phyloP scores from a whole-genome alignment of 1,140 invertebrate genomes.

The Apis laboriosa region DNA sequence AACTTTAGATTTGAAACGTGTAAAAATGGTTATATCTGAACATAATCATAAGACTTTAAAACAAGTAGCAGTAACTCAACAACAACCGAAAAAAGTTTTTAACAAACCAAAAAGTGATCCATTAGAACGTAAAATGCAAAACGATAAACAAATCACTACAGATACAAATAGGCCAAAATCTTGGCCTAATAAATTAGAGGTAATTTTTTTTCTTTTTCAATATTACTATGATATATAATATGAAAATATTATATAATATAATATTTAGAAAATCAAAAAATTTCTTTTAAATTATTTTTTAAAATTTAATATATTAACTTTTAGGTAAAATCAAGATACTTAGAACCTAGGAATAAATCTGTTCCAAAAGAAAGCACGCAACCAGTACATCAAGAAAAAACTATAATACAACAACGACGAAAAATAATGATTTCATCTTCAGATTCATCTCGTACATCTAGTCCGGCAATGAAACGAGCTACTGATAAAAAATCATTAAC shows the following conservation, averaged over 20 bases:
- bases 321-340: constrained; percentile 82
- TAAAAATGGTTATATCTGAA: constrained; percentile 83
- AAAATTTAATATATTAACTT: constrained; percentile 26
- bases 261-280: not conserved
- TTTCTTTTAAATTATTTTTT: not conserved
- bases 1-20: constrained; percentile 82
- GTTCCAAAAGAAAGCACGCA: constrained; percentile 66
- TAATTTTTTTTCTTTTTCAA: constrained; percentile 46
- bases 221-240: not conserved
- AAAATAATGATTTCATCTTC: constrained; percentile 82
- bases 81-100: constrained; percentile 70
- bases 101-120: constrained; percentile 79
- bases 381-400: constrained; percentile 70
- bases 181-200: constrained; percentile 80
- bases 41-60: constrained; percentile 77
- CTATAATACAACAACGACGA: constrained; percentile 69
- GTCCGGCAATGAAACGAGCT: constrained; percentile 84
- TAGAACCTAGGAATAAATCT: constrained; percentile 80
- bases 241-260: not conserved
- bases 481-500: constrained; percentile 73
- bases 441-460: constrained; percentile 85
- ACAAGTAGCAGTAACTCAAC: constrained; percentile 58
- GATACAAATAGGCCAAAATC: constrained; percentile 77
- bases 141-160: constrained; percentile 67
- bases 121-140: constrained; percentile 75